Base-by-base conservation (phyloP, 2,113 vertebrate species). In the Rousettus leschenaultii region DNA sequence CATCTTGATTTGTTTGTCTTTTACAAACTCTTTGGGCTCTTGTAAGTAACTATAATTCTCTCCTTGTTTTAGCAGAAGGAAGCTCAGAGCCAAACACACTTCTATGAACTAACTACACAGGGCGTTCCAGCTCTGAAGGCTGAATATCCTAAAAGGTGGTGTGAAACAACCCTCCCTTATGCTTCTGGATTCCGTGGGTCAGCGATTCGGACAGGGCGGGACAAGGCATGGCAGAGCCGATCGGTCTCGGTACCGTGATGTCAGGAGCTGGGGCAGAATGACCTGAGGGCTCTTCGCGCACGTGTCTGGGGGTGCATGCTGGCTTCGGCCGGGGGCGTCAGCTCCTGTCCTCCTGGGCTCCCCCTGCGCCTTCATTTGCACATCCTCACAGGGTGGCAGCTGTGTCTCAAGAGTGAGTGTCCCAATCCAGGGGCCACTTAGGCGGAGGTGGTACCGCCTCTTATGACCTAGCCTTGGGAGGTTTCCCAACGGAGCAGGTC, bases 31-130 rank as follows among this genome's bases (percentile, higher is more conserved):
- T 16, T 7, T 1, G 3, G 55, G 5, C 51, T 63, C 70, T 59
- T 5, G 10, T 30, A 51, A 48, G 51, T 21, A 59, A 71, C 65
- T 55, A 15, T 94, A 85, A 87, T 53, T 85, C 95, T 96, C 73
- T 73, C 26, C 71, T 86, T 88, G 71, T 71, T 96, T 90, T 55
- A 85, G 71, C 91, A 96, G 40, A 7, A 33, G 78, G 86, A 96
- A 80, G 38, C 82, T 65, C 2, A 0, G 61, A 28, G 82, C 83
- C 89, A 95, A 68, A 73, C n/a, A 5, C 21, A 45, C 68, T 96
- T 86, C 89, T 91, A 3, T 61, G n/a, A 66, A 71, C 77, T 77
- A 66, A 71, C 77, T 80, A 51, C 59, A 94, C 48, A 78, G 86
- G 28, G 87, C 43, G 61, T 93, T 86, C 80, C 30, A 35, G 45